A percentile compares a stretch with the other conserved stretches of the same genome.
Conservation (phyloP, 2,888 invertebrate genomes). For the Thera britannica region DNA sequence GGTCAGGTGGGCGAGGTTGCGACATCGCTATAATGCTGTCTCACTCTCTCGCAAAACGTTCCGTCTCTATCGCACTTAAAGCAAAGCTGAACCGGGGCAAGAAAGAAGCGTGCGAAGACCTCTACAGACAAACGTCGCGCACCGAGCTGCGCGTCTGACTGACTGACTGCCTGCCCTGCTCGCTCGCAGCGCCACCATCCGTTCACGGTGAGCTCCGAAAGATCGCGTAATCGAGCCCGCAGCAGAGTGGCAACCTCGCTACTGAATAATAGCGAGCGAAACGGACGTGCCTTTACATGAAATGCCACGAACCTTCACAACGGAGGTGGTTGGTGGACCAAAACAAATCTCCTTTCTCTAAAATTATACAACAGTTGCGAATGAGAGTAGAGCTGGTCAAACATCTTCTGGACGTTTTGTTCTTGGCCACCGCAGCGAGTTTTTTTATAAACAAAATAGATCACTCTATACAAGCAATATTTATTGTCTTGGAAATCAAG, state of each 20-base stretch:
- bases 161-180: conserved; percentile 60
- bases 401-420: not conserved
- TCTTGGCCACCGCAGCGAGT: not conserved
- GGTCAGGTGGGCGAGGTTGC: conserved; percentile 85
- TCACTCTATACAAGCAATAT: not conserved
- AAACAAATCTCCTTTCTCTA: conserved; percentile 84
- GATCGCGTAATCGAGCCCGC: conserved; percentile 63
- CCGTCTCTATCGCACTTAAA: conserved; percentile 70
- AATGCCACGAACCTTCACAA: conserved; percentile 75
- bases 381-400: conserved; percentile 58
- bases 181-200: conserved; percentile 56
- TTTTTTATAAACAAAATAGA: not conserved
- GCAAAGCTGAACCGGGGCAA: conserved; percentile 48
- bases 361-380: conserved; percentile 79
- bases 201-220: conserved; percentile 54
- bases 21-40: conserved; percentile 78
- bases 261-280: conserved; percentile 71
- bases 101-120: conserved; percentile 69
- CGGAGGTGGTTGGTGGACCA: conserved; percentile 78
- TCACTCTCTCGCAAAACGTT: conserved; percentile 52
- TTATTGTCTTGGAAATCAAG: not conserved
- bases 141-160: conserved; percentile 83
- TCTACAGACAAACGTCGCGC: conserved; percentile 82
- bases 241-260: conserved; percentile 77
- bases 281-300: conserved; percentile 74